Evolutionary conservation across 2,888 invertebrate species (phyloP), one percentile per base, ranked within the genome.

Genomic region (Cephus sareptanus): DNA sequence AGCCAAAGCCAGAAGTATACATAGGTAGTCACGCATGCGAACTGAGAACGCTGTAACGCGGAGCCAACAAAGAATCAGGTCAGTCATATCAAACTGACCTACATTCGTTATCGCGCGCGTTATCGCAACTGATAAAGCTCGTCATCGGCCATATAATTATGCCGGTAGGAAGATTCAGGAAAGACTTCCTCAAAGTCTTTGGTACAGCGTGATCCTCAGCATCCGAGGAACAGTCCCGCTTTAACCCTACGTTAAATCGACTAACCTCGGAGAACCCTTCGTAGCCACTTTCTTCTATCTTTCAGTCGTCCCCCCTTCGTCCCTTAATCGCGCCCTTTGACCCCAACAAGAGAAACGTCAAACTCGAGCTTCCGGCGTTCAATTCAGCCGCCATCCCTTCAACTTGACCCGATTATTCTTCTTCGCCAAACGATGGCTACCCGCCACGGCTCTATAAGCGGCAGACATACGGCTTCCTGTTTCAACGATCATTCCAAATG

Each of bases 31-130:
- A 85, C 85, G 84, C 81, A 85, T 86, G 85, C 84, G 81, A 84
- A 77, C 85, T 81, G 81, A 81, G 79, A 81, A 83, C 79, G 76
- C 83, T 79, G 83, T 85, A 85, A 83, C 80, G 81, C 80, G 75
- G 82, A 80, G 82, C 80, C 83, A 83, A 83, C 80, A 82, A 85
- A 83, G 85, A 91, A 90, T 91, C 87, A 86, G 91, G 90, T 90
- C 91, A 89, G 84, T 89, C 87, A 87, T 91, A 91, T 91, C 91
- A 90, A 88, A 88, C 88, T 91, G 90, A 91, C 91, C 91, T 88
- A 91, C 91, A 90, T 91, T 85, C 83, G 83, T 88, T 90, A 90
- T 90, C 91, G 87, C 85, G 79, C 83, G 83, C 85, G 87, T 88
- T 90, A 90, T 90, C 90, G 85, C 84, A 81, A 85, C 84, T 87